A percentile compares a stretch with the other conserved stretches of the same genome.
These are phyloP conservation scores for Halyomorpha halys DNA, from an alignment of 1,140 invertebrate species.

Conservation along the genomic window DNA sequence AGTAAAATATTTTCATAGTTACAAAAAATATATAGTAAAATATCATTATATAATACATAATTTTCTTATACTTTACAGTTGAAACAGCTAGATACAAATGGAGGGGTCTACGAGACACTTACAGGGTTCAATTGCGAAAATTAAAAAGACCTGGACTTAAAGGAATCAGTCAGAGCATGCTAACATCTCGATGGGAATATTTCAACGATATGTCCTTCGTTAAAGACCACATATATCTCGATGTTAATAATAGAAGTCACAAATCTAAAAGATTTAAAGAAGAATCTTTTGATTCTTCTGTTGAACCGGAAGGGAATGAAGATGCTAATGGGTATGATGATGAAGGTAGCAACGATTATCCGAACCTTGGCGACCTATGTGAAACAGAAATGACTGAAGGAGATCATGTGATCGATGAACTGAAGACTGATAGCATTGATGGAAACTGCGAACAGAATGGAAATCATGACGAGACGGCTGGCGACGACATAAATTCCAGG, in stretches of 20 bases:
- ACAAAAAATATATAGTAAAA: too few relatives aligned
- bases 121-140: slow-evolving; percentile 40
- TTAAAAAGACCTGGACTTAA: slow-evolving; percentile 9
- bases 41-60: too few relatives aligned
- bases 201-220: slow-evolving; percentile 27
- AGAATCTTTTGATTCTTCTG: neutral
- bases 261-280: neutral
- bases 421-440: neutral
- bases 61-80: slow-evolving; percentile 25
- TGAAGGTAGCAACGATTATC: neutral
- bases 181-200: slow-evolving; percentile 24
- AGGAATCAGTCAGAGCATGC: slow-evolving; percentile 2
- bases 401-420: neutral
- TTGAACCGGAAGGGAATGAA: neutral
- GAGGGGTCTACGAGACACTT: slow-evolving; percentile 41
- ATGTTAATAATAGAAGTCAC: neutral
- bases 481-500: neutral
- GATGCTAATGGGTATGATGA: neutral
- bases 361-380: neutral
- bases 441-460: neutral
- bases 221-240: slow-evolving; percentile 24
- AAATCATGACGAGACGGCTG: neutral
- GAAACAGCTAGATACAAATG: slow-evolving; percentile 34
- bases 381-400: slow-evolving; percentile 14
- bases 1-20: too few relatives aligned